phyloP scores from a whole-genome alignment of 2,113 vertebrate genomes.

The Ochotona princeps region DNA sequence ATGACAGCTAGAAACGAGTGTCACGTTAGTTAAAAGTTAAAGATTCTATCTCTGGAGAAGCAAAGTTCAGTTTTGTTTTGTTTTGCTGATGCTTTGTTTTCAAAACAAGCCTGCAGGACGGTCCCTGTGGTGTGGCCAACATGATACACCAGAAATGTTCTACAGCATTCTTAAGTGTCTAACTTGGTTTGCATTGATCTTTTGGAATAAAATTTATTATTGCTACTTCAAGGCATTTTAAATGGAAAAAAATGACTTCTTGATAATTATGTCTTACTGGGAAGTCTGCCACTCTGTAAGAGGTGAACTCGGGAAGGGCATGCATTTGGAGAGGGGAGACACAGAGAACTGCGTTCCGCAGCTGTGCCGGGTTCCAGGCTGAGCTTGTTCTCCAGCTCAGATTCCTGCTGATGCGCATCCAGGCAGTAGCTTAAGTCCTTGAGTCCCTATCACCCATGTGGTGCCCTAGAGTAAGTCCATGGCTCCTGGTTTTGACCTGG shows the following conservation, averaged over 20 bases:
- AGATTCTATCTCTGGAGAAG: slow-evolving; percentile 29
- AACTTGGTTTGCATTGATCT: slow-evolving; percentile 62
- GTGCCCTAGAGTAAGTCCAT: too few relatives aligned
- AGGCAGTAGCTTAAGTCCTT: too few relatives aligned
- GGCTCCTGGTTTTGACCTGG: too few relatives aligned
- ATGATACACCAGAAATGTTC: slow-evolving; percentile 44
- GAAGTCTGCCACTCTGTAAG: slow-evolving; percentile 8
- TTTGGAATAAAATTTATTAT: slow-evolving; percentile 71
- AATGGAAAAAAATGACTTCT: slow-evolving; percentile 68
- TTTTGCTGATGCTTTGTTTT: slow-evolving; percentile 44
- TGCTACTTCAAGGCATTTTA: slow-evolving; percentile 62
- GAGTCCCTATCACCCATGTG: too few relatives aligned
- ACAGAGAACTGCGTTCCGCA: too few relatives aligned
- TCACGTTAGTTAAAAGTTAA: neutral
- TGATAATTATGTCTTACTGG: slow-evolving; percentile 60
- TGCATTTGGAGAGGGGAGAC: neutral
- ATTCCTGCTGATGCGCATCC: too few relatives aligned
- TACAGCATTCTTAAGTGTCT: slow-evolving; percentile 60
- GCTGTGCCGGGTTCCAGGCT: too few relatives aligned
- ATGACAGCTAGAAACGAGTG: neutral
- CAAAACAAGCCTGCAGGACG: neutral
- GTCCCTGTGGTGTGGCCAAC: neutral
- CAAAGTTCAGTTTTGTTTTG: neutral
- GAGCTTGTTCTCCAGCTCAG: too few relatives aligned
- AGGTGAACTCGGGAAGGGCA: neutral